These are phyloP conservation scores for Phalangium opilio DNA, from an alignment of 2,888 invertebrate genomes.

Conservation along the genomic window DNA sequence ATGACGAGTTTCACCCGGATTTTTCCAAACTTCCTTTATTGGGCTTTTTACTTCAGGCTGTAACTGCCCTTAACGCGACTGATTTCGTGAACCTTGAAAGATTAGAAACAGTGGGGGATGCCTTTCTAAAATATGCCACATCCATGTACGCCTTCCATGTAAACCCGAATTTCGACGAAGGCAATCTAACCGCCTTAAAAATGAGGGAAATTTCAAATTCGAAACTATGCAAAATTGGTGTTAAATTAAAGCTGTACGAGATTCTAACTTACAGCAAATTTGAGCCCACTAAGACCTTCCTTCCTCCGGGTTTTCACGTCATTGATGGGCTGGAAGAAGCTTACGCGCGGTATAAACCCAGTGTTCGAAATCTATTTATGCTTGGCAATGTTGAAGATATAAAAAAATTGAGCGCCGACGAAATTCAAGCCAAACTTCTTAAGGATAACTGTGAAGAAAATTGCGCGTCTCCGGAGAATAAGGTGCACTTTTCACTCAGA, in stretches of 20 bases:
- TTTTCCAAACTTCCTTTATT: background rate
- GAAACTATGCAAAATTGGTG: conserved; percentile 84
- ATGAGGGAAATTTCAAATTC: conserved; percentile 79
- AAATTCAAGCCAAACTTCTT: background rate
- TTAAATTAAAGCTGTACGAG: conserved; percentile 73
- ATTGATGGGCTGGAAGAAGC: too few species aligned
- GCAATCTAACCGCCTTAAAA: conserved; percentile 85
- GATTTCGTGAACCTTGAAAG: conserved; percentile 67
- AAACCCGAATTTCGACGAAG: conserved; percentile 91
- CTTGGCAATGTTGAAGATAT: too few species aligned
- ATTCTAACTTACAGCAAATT: conserved; percentile 97
- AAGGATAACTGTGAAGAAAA: background rate
- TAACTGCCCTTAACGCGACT: conserved; percentile 53
- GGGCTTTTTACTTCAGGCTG: conserved; percentile 35
- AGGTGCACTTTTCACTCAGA: background rate
- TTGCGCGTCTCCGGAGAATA: conserved; percentile 7
- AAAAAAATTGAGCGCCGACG: background rate
- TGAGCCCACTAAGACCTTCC: conserved; percentile 89
- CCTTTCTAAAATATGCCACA: conserved; percentile 76
- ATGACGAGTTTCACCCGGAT: too few species aligned
- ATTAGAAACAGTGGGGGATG: conserved; percentile 74
- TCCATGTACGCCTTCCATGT: conserved; percentile 92
- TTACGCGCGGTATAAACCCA: too few species aligned
- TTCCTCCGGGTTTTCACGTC: conserved; percentile 53
- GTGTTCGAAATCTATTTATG: too few species aligned